Base-by-base conservation (phyloP, 2,888 invertebrate species). In the Notodonta dromedarius region DNA sequence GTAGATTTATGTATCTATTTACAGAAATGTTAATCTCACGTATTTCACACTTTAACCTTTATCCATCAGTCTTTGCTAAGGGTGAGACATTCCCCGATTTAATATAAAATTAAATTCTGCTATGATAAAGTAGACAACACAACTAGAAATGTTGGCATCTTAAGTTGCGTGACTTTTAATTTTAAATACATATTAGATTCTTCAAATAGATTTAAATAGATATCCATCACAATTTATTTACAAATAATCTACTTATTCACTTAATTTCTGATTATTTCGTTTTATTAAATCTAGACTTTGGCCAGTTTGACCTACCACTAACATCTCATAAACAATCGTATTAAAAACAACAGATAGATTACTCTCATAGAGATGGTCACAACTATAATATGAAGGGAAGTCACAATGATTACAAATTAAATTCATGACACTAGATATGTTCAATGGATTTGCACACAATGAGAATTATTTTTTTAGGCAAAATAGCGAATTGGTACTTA, bases 21-120 rank as follows among this genome's bases (percentile, higher is more conserved):
- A 78, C 66, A 78, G 67, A 62, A 63, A 73, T 69, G 67, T 63
- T 63, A 69, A 71, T 67, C 65, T 58, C 60, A 65, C 65, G 69
- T 69, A 70, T 69, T 67, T 63, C 71, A 65, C 68, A 61, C 69
- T 70, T 73, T 71, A 78, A 77, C 69, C 66, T 65, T 80, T 77
- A 75, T 74, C 81, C 82, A 79, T 91, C 91, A 91, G 91, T 92
- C 91, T 92, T 91, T 85, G 78, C 73, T 77, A 85, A 87, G 84
- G 76, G 79, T 85, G 80, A 76, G 71, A 78, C 75, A 77, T 72
- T 77, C 79, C 82, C 77, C 77, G 76, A 84, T 75, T 82, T 77
- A 78, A 77, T 66, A 70, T 68, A 56, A 71, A 75, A 70, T 65
- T n/a, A 67, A 67, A 57, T 63, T 60, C 63, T 71, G 58, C 11